phyloP scores from a whole-genome alignment of 2,888 invertebrate species.

The Leptinotarsa rubiginosa region DNA sequence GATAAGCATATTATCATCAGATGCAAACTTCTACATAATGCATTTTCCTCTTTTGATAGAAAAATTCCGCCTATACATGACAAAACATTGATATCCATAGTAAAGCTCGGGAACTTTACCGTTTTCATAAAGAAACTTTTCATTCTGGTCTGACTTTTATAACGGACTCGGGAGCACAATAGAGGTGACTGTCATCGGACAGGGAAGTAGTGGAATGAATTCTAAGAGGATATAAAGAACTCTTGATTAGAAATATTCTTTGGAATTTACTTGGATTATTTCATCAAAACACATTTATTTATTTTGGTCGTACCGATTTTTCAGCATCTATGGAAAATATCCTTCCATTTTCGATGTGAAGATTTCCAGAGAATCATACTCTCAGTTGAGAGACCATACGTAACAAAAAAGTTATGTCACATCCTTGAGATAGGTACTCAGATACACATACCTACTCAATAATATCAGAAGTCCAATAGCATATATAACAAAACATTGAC shows the following conservation, averaged over 20 bases:
- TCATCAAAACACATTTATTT: too few relatives aligned
- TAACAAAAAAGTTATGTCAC: too few relatives aligned
- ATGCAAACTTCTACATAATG: constrained; percentile 36
- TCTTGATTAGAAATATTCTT: background rate
- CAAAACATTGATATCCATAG: constrained; percentile 42
- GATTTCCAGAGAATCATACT: too few relatives aligned
- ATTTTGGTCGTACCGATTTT: too few relatives aligned
- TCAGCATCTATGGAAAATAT: too few relatives aligned
- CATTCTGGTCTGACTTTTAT: constrained; percentile 45
- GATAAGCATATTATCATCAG: constrained; percentile 30
- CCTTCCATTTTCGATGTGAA: too few relatives aligned
- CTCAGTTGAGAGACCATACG: too few relatives aligned
- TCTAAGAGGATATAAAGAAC: background rate
- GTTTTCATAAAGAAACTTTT: constrained; percentile 44
- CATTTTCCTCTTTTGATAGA: constrained; percentile 35
- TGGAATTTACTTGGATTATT: too few relatives aligned
- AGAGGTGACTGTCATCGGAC: constrained; percentile 34
- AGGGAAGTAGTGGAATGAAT: background rate
- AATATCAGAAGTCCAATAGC: too few relatives aligned
- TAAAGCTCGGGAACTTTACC: constrained; percentile 41
- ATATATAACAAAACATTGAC: too few relatives aligned
- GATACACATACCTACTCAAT: too few relatives aligned
- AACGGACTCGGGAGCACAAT: constrained; percentile 40
- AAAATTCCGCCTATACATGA: constrained; percentile 39
- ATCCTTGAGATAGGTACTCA: too few relatives aligned